Conservation (phyloP, 2,113 vertebrate species). For the Odontesthes bonariensis region DNA sequence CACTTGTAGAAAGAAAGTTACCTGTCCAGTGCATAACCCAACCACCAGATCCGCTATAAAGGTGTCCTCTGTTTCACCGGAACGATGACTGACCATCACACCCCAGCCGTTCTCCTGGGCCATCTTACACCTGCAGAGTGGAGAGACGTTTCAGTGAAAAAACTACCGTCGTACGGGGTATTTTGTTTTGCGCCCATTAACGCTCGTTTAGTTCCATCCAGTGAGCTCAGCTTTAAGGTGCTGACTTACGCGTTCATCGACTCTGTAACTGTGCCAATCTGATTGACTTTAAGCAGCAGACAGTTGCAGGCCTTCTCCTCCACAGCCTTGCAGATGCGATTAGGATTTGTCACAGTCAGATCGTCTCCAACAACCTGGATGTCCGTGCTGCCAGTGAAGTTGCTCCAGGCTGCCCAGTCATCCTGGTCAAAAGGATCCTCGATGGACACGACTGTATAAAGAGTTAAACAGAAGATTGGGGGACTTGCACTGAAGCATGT, state of each 20-base stretch:
- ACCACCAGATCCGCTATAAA: slow-evolving; percentile 98
- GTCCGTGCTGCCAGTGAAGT: slow-evolving; percentile 86
- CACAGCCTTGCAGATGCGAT: slow-evolving; percentile 92
- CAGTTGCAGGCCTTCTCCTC: slow-evolving; percentile 94
- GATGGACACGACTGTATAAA: slow-evolving; percentile 91
- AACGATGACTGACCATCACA: slow-evolving; percentile 97
- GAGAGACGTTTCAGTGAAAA: neutral
- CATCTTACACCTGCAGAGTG: slow-evolving; percentile 88
- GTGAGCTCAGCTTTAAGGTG: neutral
- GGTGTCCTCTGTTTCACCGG: slow-evolving; percentile 96
- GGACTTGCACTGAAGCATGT: neutral
- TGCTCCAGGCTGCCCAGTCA: slow-evolving; percentile 94
- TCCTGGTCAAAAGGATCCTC: slow-evolving; percentile 99
- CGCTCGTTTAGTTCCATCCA: neutral
- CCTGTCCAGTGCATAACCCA: slow-evolving; percentile 96
- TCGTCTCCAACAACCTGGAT: slow-evolving; percentile 97
- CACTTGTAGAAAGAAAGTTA: slow-evolving; percentile 48
- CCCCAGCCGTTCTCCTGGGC: slow-evolving; percentile 96
- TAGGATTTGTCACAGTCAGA: slow-evolving; percentile 96
- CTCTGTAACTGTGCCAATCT: slow-evolving; percentile 95
- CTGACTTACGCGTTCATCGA: slow-evolving; percentile 92
- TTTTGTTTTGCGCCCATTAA: neutral
- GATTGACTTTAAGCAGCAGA: slow-evolving; percentile 97
- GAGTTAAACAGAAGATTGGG: neutral
- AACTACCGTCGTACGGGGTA: neutral